Conservation (phyloP, 92 coral and sea anemone genomes). For the Metridium senile region DNA sequence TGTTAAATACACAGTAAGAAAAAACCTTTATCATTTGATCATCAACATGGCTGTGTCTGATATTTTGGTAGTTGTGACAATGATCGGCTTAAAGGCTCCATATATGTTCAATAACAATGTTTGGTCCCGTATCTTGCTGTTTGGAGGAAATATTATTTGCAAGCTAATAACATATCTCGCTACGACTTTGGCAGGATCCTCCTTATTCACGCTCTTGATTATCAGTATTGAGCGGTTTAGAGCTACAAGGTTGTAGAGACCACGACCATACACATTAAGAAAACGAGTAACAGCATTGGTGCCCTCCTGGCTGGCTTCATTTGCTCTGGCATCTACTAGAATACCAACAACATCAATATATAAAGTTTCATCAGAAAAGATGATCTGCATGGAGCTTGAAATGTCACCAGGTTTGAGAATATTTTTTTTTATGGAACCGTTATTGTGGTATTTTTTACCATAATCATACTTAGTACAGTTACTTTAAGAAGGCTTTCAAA, state of each 20-base stretch:
- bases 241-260: not conserved
- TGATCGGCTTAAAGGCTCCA: not conserved
- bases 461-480: too few species aligned
- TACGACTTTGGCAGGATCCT: not conserved
- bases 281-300: not conserved
- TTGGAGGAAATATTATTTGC: not conserved
- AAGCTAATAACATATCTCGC: not conserved
- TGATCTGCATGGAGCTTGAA: too few species aligned
- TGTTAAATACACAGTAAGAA: constrained; percentile 2
- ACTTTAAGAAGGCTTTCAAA: not conserved
- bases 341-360: too few species aligned
- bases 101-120: not conserved
- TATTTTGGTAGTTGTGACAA: not conserved
- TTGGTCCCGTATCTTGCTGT: not conserved
- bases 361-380: too few species aligned
- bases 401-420: too few species aligned
- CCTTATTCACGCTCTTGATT: not conserved
- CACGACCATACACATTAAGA: not conserved
- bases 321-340: not conserved
- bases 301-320: not conserved
- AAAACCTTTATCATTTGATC: constrained; percentile 18
- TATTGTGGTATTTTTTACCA: too few species aligned
- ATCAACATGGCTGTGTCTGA: constrained; percentile 29
- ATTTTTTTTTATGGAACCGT: too few species aligned
- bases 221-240: not conserved